phyloP scores from a whole-genome alignment of 2,888 invertebrate genomes.

The Leucophenga maculata region DNA sequence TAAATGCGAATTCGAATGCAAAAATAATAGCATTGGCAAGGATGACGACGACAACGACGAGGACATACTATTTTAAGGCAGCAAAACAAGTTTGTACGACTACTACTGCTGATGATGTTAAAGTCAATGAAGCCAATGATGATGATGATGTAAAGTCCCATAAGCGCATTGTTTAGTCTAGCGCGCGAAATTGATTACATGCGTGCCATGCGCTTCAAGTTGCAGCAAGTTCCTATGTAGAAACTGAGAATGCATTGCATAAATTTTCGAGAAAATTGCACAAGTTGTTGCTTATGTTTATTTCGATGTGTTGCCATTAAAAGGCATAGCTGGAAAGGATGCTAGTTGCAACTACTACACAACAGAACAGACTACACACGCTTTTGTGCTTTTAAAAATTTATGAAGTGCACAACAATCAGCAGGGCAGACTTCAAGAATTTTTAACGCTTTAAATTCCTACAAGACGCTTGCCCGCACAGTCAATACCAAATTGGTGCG shows the following conservation, averaged over 20 bases:
- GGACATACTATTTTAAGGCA: background rate
- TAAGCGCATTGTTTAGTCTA: conserved; percentile 15
- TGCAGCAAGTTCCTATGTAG: conserved; percentile 27
- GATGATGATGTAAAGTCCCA: background rate
- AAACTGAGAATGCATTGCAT: conserved; percentile 6
- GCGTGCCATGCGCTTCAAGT: conserved; percentile 43
- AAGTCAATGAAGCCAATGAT: too few species aligned
- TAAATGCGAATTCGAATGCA: conserved; percentile 8
- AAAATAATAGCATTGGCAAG: background rate
- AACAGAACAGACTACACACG: background rate
- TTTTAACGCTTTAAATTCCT: conserved; percentile 46
- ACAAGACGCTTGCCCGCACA: background rate
- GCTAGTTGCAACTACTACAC: background rate
- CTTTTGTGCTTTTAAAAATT: conserved; percentile 51
- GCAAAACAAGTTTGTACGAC: too few species aligned
- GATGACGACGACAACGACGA: background rate
- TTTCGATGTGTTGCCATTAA: background rate
- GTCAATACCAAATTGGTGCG: conserved; percentile 22
- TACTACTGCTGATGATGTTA: too few species aligned
- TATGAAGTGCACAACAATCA: conserved; percentile 57
- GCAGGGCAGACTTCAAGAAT: conserved; percentile 44
- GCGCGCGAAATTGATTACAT: conserved; percentile 57
- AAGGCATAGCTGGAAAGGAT: background rate
- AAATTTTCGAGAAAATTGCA: conserved; percentile 13
- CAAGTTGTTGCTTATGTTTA: too few species aligned